Percentiles rank a stretch among this genome's conserved stretches.
These are phyloP conservation scores for Oikopleura vanhoeffeni DNA, from an alignment of 23 tunicate genomes.

Conservation along the genomic window DNA sequence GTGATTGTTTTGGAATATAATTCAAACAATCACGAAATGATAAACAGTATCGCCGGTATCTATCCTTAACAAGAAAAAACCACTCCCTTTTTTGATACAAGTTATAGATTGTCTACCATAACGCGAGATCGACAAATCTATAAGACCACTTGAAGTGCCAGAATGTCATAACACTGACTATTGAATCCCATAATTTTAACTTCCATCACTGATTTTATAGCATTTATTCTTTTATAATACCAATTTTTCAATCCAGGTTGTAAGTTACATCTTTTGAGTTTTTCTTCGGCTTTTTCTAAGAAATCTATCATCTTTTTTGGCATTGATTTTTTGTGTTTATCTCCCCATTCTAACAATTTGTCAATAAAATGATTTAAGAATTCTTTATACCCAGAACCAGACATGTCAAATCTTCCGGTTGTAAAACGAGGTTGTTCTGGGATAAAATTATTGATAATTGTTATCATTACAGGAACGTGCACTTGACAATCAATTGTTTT, in stretches of 20 bases:
- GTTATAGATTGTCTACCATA: not conserved
- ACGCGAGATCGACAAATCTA: not conserved
- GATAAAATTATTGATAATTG: not conserved
- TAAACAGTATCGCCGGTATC: not conserved
- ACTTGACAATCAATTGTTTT: not conserved
- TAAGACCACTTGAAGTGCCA: not conserved
- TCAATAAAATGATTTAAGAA: not conserved
- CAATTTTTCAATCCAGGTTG: not conserved
- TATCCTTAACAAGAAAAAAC: not conserved
- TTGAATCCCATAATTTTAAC: not conserved
- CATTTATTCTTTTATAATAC: not conserved
- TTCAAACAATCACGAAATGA: not conserved
- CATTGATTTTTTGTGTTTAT: not conserved
- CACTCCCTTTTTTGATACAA: not conserved
- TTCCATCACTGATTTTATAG: not conserved
- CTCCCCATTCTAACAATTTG: not conserved
- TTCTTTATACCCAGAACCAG: not conserved
- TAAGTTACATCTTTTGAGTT: not conserved
- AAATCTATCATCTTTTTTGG: not conserved
- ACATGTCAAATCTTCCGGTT: not conserved
- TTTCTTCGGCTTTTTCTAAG: not conserved
- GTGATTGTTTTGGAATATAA: not conserved
- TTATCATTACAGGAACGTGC: not conserved
- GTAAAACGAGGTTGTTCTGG: not conserved
- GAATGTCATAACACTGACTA: not conserved